Evolutionary conservation across 2,888 invertebrate species (phyloP), one percentile per base, ranked within the genome.

Genomic region (Drosophila austrosaltans): DNA sequence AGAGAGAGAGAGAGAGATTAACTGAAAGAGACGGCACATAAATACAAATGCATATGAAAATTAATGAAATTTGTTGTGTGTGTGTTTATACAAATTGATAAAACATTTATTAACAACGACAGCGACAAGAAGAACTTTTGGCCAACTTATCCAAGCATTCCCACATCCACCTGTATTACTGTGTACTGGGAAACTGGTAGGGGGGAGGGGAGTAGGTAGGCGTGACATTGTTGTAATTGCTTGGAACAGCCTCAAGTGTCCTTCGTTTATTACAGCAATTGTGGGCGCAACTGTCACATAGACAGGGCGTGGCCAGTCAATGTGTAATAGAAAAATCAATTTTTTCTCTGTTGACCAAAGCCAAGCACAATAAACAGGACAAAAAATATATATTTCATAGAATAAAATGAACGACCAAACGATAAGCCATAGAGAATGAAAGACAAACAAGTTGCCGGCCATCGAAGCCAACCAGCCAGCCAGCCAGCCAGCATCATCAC

Each of bases 281-380:
- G 10, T 4, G 48, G 70, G 40, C 32, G 62, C 62, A 57, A 59
- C 69, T 63, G 65, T 68, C 67, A 73, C 25, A 48, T 53, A 75
- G 71, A 69, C 53, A 64, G 59, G 36, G 63, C 56, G 48, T 28
- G 39, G 48, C 22, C 28, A 39, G 48, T 25, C 28, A 39, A 36
- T 39, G 64, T 66, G 54, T 48, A 62, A 28, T 54, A 62, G 75
- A 63, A 77, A 86, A 89, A 85, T 85, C 87, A 89, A 85, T 85
- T 89, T 85, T 85, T 89, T 83, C 75, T 76, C 68, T 87, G 85
- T 89, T 85, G 85, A 85, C 85, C 85, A 79, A 75, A 73, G 82
- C 54, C 72, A 32, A 63, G 66, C 76, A 83, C 79, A 76, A 83
- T 75, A 77, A 83, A 78, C 72, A 66, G 66, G 63, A 75, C 62